Evolutionary conservation across 2,113 vertebrate genomes (phyloP).

Genomic region (Origma solitaria): DNA sequence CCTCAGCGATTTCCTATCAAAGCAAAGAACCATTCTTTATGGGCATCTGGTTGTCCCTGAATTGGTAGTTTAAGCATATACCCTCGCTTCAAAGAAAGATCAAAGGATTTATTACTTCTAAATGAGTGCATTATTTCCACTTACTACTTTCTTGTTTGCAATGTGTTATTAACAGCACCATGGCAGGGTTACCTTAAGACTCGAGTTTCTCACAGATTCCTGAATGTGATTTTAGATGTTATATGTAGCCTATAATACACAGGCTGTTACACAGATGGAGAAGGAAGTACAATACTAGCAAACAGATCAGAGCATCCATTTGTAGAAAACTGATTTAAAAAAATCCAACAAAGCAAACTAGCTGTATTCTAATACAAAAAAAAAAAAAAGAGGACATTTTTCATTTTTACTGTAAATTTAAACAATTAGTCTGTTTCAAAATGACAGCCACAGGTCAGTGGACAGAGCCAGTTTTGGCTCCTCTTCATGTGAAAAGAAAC

Average conservation of each 20-base stretch:
- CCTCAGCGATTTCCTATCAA: constrained; percentile 78
- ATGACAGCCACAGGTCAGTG: neutral
- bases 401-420: neutral
- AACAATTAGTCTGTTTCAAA: neutral
- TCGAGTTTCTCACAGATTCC: constrained; percentile 55
- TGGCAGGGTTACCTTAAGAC: constrained; percentile 69
- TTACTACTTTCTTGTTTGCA: constrained; percentile 77
- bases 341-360: neutral
- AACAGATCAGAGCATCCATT: neutral
- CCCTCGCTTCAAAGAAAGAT: constrained; percentile 79
- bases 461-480: neutral
- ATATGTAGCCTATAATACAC: neutral
- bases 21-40: constrained; percentile 76
- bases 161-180: constrained; percentile 75
- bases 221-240: constrained; percentile 44
- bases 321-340: neutral
- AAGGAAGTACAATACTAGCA: constrained; percentile 1
- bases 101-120: constrained; percentile 81
- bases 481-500: neutral
- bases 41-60: constrained; percentile 79
- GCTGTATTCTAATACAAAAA: neutral
- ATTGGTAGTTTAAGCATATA: constrained; percentile 77
- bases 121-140: constrained; percentile 78
- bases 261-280: constrained; percentile 46
- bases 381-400: neutral